These are phyloP conservation scores for Fregata magnificens DNA, from an alignment of 2,113 vertebrate genomes.

Conservation along the genomic window DNA sequence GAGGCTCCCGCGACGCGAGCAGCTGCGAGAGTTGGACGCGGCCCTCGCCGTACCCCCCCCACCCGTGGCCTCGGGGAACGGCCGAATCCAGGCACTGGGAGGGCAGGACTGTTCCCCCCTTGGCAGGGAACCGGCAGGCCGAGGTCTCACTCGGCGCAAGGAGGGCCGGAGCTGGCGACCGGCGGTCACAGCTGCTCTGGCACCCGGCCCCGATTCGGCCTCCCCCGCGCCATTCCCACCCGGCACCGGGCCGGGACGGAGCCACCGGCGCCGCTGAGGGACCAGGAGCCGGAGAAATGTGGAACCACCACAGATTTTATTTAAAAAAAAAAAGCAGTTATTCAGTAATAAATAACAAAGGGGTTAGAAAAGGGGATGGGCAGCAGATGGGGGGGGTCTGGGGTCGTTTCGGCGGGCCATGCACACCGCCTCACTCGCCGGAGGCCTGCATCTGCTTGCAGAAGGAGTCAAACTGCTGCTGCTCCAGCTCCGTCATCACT, in stretches of 20 bases:
- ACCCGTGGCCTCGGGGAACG: rapidly evolving
- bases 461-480: conserved; percentile 96
- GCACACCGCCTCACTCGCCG: conserved; percentile 73
- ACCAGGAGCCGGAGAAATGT: not conserved
- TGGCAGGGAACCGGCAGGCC: not conserved
- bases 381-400: not conserved
- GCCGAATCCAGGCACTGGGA: not conserved
- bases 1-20: not conserved
- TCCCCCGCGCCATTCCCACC: not conserved
- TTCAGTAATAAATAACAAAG: not conserved
- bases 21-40: not conserved
- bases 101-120: not conserved
- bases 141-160: not conserved
- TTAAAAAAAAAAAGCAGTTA: not conserved
- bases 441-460: conserved; percentile 94
- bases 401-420: not conserved
- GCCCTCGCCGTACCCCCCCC: not conserved
- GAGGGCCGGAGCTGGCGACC: not conserved
- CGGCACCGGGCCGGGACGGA: not conserved
- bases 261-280: not conserved
- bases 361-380: not conserved
- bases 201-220: rapidly evolving
- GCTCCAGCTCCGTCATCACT: conserved; percentile 95
- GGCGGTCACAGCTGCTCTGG: not conserved
- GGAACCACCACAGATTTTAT: not conserved